Evolutionary conservation across 2,888 invertebrate species (phyloP).

Genomic region (Petrolisthes manimaculis): DNA sequence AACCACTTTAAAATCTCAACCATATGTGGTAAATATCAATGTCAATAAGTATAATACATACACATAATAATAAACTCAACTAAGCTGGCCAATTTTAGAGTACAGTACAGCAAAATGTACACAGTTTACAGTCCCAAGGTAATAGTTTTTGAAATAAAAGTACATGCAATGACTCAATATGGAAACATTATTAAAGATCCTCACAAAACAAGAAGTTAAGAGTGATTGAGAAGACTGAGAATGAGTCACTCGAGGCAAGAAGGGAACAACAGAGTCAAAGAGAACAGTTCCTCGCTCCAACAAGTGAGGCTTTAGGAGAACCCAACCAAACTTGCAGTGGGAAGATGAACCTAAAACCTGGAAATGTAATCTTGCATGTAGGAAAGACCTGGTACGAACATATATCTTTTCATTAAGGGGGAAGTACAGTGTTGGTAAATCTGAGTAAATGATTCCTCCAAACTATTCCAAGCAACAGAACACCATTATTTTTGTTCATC

Average conservation of each 20-base stretch:
- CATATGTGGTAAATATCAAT: too few relatives aligned
- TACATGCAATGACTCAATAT: slow-evolving; percentile 20
- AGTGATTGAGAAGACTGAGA: slow-evolving; percentile 41
- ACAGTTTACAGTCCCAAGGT: background rate
- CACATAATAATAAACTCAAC: too few relatives aligned
- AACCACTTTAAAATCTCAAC: too few relatives aligned
- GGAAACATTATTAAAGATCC: background rate
- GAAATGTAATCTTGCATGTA: background rate
- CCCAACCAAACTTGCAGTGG: slow-evolving; percentile 40
- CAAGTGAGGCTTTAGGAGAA: slow-evolving; percentile 46
- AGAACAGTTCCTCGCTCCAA: slow-evolving; percentile 38
- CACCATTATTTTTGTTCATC: too few relatives aligned
- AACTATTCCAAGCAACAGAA: too few relatives aligned
- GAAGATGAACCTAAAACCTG: slow-evolving; percentile 42
- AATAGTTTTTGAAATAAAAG: background rate
- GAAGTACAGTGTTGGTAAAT: too few relatives aligned
- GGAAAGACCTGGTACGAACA: background rate
- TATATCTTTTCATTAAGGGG: background rate
- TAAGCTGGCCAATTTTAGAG: too few relatives aligned
- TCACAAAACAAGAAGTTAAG: slow-evolving; percentile 52
- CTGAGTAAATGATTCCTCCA: too few relatives aligned
- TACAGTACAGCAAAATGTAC: slow-evolving; percentile 8
- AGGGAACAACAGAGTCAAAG: slow-evolving; percentile 42
- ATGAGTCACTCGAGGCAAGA: slow-evolving; percentile 33
- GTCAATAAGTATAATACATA: too few relatives aligned